phyloP scores from a whole-genome alignment of 2,113 vertebrate species.

The Mobula hypostoma region DNA sequence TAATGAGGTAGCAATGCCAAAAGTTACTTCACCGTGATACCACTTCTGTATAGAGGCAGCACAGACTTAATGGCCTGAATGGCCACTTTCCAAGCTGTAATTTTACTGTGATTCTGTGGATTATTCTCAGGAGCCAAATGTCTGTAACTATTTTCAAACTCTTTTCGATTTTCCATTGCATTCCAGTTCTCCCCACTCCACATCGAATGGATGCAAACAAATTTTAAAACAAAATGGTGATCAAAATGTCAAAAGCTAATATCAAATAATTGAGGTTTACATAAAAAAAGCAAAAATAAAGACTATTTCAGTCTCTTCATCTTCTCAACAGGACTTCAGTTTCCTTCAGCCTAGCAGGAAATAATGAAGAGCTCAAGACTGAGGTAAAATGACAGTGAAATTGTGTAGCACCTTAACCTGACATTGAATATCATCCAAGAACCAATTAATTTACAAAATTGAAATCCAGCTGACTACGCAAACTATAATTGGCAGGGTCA shows the following conservation, averaged over 20 bases:
- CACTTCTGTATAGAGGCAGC: no score
- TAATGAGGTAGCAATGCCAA: no score
- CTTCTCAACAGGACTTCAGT: background rate
- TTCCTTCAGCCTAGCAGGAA: background rate
- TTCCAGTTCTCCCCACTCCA: no score
- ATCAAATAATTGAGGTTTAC: background rate
- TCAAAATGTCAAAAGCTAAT: no score
- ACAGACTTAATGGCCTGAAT: no score
- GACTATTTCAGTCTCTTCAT: background rate
- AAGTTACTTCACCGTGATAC: no score
- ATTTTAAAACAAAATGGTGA: background rate
- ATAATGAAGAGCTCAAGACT: background rate
- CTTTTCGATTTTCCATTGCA: background rate
- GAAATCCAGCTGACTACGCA: constrained; percentile 7
- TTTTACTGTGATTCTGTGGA: no score
- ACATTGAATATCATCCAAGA: background rate
- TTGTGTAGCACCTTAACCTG: background rate
- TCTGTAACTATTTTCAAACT: background rate
- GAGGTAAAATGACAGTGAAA: background rate
- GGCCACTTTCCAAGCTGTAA: no score
- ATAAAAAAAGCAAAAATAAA: background rate
- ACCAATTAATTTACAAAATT: constrained; percentile 6
- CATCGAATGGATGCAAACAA: background rate
- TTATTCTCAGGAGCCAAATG: background rate
- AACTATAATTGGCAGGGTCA: background rate